Evolutionary conservation across 2,797 vertebrate species (phyloP).

Genomic region (Lemur catta): DNA sequence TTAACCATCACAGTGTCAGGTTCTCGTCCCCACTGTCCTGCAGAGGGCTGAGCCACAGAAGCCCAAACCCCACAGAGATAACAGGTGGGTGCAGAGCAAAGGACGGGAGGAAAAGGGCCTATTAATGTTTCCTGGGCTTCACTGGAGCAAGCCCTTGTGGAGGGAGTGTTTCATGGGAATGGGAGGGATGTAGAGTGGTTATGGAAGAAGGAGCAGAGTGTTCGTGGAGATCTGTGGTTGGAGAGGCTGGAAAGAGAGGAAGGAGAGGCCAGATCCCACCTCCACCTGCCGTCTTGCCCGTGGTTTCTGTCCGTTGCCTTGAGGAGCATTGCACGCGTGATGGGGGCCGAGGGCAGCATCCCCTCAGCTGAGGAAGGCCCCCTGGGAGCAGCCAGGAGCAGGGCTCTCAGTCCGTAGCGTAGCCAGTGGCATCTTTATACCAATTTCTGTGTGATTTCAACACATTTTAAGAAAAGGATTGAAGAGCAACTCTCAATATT

Average conservation of each 20-base stretch:
- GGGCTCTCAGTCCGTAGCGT: fast-evolving
- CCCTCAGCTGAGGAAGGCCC: not conserved
- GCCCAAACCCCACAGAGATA: not conserved
- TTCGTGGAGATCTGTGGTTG: not conserved
- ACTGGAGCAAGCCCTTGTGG: not conserved
- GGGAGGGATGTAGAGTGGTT: fast-evolving
- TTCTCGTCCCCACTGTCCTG: not conserved
- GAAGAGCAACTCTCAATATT: not conserved
- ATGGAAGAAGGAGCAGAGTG: fast-evolving
- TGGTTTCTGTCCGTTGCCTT: fast-evolving
- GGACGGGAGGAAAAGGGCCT: not conserved
- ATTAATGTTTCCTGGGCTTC: not conserved
- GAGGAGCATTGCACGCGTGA: fast-evolving
- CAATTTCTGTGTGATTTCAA: not conserved
- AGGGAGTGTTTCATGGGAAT: not conserved
- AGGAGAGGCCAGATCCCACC: not conserved
- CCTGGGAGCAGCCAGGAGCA: not conserved
- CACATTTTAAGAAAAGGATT: not conserved
- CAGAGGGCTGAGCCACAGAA: not conserved
- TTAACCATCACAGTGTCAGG: too few relatives aligned
- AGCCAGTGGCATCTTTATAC: not conserved
- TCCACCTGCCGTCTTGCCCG: not conserved
- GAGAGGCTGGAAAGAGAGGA: not conserved
- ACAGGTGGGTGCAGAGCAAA: not conserved
- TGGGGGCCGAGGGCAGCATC: fast-evolving